phyloP scores from a whole-genome alignment of 2,113 vertebrate species.

The Caloenas nicobarica region DNA sequence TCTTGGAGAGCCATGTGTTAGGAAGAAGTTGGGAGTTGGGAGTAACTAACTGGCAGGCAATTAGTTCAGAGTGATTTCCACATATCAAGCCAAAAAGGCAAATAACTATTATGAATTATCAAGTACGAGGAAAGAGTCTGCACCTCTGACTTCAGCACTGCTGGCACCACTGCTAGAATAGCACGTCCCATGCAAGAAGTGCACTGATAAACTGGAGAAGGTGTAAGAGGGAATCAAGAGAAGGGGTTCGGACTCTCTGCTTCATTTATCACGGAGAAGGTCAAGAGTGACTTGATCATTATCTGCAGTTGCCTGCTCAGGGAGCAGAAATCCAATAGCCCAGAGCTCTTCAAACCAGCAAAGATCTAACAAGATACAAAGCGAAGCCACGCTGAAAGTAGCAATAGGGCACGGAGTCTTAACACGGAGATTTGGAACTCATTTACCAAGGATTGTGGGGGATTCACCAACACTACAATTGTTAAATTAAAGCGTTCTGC shows the following conservation, averaged over 20 bases:
- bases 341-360: slow-evolving; percentile 2
- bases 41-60: not conserved
- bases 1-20: not conserved
- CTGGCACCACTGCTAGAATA: not conserved
- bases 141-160: not conserved
- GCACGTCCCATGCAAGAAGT: fast-evolving
- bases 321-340: not conserved
- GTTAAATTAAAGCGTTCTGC: not conserved
- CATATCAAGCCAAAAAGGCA: not conserved
- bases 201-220: not conserved
- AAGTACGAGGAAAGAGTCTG: not conserved
- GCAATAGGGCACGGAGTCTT: not conserved
- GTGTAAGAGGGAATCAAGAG: not conserved
- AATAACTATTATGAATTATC: not conserved
- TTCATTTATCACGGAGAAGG: slow-evolving; percentile 15
- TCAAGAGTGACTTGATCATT: slow-evolving; percentile 46
- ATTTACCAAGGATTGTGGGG: slow-evolving; percentile 22
- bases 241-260: not conserved
- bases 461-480: not conserved
- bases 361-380: slow-evolving; percentile 25
- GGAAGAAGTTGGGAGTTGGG: not conserved
- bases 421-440: not conserved
- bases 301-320: not conserved
- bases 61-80: not conserved
- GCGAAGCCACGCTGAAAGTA: not conserved